Percentiles rank a stretch among this genome's conserved stretches.
Evolutionary conservation across 2,797 vertebrate species (phyloP).

Genomic region (Etheostoma nigrum): DNA sequence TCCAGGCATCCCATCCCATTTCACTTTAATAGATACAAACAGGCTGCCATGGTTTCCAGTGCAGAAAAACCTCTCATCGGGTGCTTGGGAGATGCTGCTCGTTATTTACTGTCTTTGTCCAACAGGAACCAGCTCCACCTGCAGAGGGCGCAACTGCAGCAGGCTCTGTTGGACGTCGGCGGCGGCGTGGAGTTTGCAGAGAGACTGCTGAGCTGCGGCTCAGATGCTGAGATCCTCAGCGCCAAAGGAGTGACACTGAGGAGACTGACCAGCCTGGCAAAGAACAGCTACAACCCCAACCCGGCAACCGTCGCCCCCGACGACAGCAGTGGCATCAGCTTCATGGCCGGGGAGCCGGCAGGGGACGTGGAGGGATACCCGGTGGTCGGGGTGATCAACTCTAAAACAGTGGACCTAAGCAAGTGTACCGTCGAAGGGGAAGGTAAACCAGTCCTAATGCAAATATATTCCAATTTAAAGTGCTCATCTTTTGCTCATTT

Average conservation of each 20-base stretch:
- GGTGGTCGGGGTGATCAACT: constrained; percentile 87
- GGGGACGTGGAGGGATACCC: constrained; percentile 88
- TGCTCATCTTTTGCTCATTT: too few relatives aligned
- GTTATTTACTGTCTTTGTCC: background rate
- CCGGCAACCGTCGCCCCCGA: constrained; percentile 64
- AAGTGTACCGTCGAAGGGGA: constrained; percentile 88
- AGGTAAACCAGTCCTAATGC: constrained; percentile 82
- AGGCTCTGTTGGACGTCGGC: constrained; percentile 88
- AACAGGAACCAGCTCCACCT: constrained; percentile 88
- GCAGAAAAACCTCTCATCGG: background rate
- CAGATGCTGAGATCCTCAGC: constrained; percentile 89
- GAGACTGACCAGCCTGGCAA: constrained; percentile 84
- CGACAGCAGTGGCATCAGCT: constrained; percentile 83
- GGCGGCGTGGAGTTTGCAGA: constrained; percentile 89
- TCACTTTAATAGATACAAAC: background rate
- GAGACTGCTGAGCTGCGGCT: constrained; percentile 87
- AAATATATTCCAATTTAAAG: background rate
- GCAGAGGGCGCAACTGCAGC: constrained; percentile 90
- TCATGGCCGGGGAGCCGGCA: constrained; percentile 85
- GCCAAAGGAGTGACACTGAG: constrained; percentile 88
- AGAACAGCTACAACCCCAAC: constrained; percentile 69
- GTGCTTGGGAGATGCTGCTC: background rate
- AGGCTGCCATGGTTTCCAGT: background rate
- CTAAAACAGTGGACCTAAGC: constrained; percentile 86
- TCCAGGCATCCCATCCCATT: background rate